phyloP scores from a whole-genome alignment of 2,797 vertebrate species.

The Acridotheres tristis region DNA sequence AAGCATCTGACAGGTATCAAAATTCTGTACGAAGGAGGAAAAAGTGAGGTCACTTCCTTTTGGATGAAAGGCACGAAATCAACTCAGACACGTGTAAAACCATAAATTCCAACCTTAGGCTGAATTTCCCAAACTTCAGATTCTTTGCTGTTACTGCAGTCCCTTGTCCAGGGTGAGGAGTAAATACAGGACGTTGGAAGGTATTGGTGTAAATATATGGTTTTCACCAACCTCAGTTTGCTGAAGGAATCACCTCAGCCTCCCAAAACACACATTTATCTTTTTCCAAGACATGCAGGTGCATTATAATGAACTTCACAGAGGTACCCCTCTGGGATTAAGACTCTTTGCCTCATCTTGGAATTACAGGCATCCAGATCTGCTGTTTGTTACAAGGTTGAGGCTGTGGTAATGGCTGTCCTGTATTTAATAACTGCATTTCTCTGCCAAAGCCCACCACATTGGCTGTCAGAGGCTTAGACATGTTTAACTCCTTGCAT shows the following conservation, averaged over 20 bases:
- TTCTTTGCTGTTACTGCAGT: neutral
- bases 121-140: neutral
- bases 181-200: neutral
- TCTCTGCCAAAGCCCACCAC: neutral
- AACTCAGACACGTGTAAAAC: neutral
- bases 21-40: neutral
- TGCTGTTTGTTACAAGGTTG: neutral
- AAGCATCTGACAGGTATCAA: neutral
- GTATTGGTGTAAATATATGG: neutral
- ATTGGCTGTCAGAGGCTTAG: neutral
- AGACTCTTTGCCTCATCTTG: neutral
- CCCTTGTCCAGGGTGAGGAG: neutral
- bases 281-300: neutral
- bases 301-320: neutral
- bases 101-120: neutral
- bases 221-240: neutral
- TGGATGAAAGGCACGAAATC: neutral
- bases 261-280: neutral
- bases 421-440: neutral
- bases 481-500: neutral
- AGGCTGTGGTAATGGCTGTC: neutral
- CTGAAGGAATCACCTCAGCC: neutral
- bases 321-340: fast-evolving
- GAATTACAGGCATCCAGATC: neutral
- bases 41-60: neutral